These are phyloP conservation scores for Cliona cf. orientalis DNA, from an alignment of 37 sponge, comb jelly and placozoan genomes.

Conservation along the genomic window DNA sequence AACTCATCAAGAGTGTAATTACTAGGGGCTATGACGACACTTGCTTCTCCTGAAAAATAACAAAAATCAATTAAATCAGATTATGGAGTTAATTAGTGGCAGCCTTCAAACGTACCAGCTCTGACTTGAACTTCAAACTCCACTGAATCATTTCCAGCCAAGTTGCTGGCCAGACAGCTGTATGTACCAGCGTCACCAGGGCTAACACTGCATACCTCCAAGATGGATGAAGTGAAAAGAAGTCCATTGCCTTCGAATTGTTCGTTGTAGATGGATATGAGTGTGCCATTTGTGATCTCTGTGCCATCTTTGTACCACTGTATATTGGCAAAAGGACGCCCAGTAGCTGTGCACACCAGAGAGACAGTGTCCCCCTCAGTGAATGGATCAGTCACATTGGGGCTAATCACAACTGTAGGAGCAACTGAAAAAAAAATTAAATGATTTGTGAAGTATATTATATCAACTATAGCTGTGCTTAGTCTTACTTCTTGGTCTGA, in stretches of 20 bases:
- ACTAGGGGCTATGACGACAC: background rate
- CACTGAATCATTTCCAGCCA: background rate
- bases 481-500: no score
- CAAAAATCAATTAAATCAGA: no score
- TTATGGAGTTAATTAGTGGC: no score
- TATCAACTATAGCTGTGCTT: no score
- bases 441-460: no score
- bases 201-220: slow-evolving; percentile 9
- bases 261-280: slow-evolving; percentile 9
- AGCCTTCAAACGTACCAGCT: no score
- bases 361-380: slow-evolving; percentile 15
- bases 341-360: slow-evolving; percentile 20
- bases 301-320: slow-evolving; percentile 21
- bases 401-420: background rate
- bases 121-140: no score
- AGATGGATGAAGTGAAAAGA: slow-evolving; percentile 6
- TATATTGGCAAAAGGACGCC: slow-evolving; percentile 15
- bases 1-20: no score
- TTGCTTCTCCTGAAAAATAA: background rate
- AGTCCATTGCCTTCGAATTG: background rate
- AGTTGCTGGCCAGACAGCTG: background rate
- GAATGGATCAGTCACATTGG: background rate
- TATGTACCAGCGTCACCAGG: background rate
- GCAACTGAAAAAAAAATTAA: background rate
- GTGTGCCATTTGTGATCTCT: slow-evolving; percentile 8